Percentiles rank a stretch among this genome's conserved stretches.
Evolutionary conservation across 2,797 vertebrate species (phyloP).

Genomic region (Aulostomus chinensis): DNA sequence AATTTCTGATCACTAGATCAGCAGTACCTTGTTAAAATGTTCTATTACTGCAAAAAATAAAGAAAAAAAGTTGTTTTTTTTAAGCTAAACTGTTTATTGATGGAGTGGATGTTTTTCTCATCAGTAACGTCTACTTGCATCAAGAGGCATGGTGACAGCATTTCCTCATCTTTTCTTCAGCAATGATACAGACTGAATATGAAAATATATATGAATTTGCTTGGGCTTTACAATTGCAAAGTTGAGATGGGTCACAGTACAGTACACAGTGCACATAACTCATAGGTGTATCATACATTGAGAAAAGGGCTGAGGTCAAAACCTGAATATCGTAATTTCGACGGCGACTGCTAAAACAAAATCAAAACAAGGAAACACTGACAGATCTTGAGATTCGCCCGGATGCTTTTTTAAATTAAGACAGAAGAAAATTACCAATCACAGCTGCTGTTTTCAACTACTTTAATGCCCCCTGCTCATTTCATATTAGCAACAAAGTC

Average conservation of each 20-base stretch:
- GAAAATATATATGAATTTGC: conserved; percentile 47
- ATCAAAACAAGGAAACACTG: conserved; percentile 56
- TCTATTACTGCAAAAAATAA: conserved; percentile 4
- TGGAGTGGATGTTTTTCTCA: conserved; percentile 57
- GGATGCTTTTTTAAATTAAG: conserved; percentile 52
- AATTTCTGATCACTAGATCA: too few species aligned
- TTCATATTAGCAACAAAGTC: conserved; percentile 94
- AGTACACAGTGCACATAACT: conserved; percentile 46
- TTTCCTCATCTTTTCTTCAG: conserved; percentile 56
- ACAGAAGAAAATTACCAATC: conserved; percentile 41
- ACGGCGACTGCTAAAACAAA: conserved; percentile 31
- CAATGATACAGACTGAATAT: conserved; percentile 41
- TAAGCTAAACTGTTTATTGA: conserved; percentile 69
- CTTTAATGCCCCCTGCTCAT: conserved; percentile 65
- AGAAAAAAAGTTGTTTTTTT: conserved; percentile 18
- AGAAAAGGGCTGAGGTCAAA: conserved; percentile 6
- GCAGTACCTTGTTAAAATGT: too few species aligned
- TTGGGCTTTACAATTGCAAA: conserved; percentile 47
- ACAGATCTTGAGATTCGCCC: conserved; percentile 39
- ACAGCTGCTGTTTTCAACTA: conserved; percentile 24
- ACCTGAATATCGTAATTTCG: conserved; percentile 8
- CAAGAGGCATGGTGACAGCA: conserved; percentile 49
- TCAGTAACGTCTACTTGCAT: conserved; percentile 58
- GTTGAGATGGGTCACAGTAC: conserved; percentile 54
- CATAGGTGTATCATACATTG: background rate